A percentile compares a stretch with the other conserved stretches of the same genome.
Conservation (phyloP, 2,888 invertebrate species). For the Clistopyga incitator region DNA sequence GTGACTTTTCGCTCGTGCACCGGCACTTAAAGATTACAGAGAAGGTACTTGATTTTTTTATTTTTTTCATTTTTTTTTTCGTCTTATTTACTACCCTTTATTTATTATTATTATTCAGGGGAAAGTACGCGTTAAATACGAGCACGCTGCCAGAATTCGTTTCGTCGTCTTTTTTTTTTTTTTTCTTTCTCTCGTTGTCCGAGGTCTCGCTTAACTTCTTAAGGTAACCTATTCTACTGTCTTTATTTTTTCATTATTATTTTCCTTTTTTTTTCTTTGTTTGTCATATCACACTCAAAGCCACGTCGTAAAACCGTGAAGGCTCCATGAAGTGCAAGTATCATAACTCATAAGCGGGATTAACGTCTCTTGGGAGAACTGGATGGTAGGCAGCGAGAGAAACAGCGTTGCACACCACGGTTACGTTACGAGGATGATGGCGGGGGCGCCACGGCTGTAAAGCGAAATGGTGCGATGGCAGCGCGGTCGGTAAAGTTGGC, state of each 20-base stretch:
- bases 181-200: slow-evolving; percentile 33
- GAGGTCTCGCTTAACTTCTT: slow-evolving; percentile 43
- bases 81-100: slow-evolving; percentile 9
- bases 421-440: slow-evolving; percentile 23
- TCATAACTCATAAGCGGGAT: slow-evolving; percentile 80
- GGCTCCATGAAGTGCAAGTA: slow-evolving; percentile 66
- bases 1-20: slow-evolving; percentile 49
- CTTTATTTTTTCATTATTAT: slow-evolving; percentile 24
- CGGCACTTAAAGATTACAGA: slow-evolving; percentile 62
- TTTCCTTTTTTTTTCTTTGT: slow-evolving; percentile 33
- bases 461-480: slow-evolving; percentile 46
- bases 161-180: slow-evolving; percentile 52
- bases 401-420: slow-evolving; percentile 38
- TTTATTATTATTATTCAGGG: slow-evolving; percentile 51
- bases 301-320: slow-evolving; percentile 66
- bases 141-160: slow-evolving; percentile 46
- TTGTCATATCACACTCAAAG: slow-evolving; percentile 60
- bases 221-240: slow-evolving; percentile 10
- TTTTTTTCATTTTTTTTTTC: slow-evolving; percentile 9
- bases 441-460: slow-evolving; percentile 50
- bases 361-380: slow-evolving; percentile 74
- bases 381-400: slow-evolving; percentile 45
- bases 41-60: slow-evolving; percentile 33
- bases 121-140: slow-evolving; percentile 38
- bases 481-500: slow-evolving; percentile 31